Evolutionary conservation across 2,797 vertebrate genomes (phyloP), one percentile per base, ranked within the genome.

Genomic region (Trichosurus vulpecula): DNA sequence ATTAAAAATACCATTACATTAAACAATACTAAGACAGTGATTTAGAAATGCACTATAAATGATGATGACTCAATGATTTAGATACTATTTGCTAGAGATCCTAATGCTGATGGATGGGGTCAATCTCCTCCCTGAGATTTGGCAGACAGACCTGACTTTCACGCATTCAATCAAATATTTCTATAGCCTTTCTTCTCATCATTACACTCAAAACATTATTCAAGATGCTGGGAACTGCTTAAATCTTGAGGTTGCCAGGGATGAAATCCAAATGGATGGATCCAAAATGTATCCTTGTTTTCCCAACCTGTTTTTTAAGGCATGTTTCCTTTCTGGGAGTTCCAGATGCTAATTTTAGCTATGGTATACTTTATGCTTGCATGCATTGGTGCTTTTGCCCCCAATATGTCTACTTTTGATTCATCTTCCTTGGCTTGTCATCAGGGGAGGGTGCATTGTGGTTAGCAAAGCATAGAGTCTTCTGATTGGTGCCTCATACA

Each of bases 141-240:
- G 97, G 90, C 93, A 96, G 94, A 94, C 12, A 97, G 97, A 97
- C 95, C 74, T 97, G n/a, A 91, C 96, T 97, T 97, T 96, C 95
- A 12, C 93, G 96, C 91, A 4, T 97, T 97, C 98, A 97, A 96
- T 54, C n/a, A 96, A 98, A 97, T 22, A 90, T 81, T 92, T 98
- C 97, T 57, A 58, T 95, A 25, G 96, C 93, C 96, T 96, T 96
- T 91, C 89, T 52, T 96, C 97, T 94, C 94, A 96, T 96, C 97
- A 96, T 95, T 97, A 94, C 96, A 96, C 90, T 96, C 95, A 96
- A 97, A 96, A 91, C 95, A 92, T 97, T 97, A 96, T 94, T 97
- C 97, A 97, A 93, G 90, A 54, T 90, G 96, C 97, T 97, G 58
- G 52, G 93, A 96, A 97, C 96, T 96, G 95, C 93, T 95, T 92